Evolutionary conservation across 2,888 invertebrate species (phyloP), one percentile per base, ranked within the genome.

Genomic region (Dicranocentrus wangi): DNA sequence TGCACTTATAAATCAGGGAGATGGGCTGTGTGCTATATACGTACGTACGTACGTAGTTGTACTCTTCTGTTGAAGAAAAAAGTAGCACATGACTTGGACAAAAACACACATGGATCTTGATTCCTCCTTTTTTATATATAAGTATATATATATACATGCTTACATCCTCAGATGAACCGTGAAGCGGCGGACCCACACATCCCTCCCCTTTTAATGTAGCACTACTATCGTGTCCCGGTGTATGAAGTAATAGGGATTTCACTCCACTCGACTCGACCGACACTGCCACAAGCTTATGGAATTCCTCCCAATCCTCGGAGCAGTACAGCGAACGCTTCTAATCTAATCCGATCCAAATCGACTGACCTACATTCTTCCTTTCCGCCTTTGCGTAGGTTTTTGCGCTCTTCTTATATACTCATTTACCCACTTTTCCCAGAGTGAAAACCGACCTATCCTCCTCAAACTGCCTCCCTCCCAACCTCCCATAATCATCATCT

Each of bases 311-410:
- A 71, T 71, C 71, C 76, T 69, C 81, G 69, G 66, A 81, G 81
- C 81, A 63, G 71, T 66, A 75, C 10, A 66, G 23, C 51, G 68
- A 72, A 71, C 47, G 69, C 60, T 68, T 81, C 68, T 76, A 81
- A 81, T 81, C 81, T 76, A 81, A 81, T 76, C 81, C 81, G 81
- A 76, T 81, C 81, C 81, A 81, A 81, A 81, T 81, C 70, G 81
- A 81, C 81, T 81, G 81, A 81, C 81, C 81, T 81, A 81, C 81
- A 81, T 81, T 81, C 76, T 65, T 76, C 63, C 81, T 81, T 75
- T 81, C 81, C 81, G 81, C 63, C 81, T 81, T 81, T 81, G 81
- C 76, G 81, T 81, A 81, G 81, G 81, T 65, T 81, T 55, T 55
- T 68, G 65, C 63, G 58, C 68, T 68, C 28, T 39, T 55, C 23